Evolutionary conservation across 2,797 vertebrate genomes (phyloP), one percentile per base, ranked within the genome.

Genomic region (Melanotaenia trifasciata): DNA sequence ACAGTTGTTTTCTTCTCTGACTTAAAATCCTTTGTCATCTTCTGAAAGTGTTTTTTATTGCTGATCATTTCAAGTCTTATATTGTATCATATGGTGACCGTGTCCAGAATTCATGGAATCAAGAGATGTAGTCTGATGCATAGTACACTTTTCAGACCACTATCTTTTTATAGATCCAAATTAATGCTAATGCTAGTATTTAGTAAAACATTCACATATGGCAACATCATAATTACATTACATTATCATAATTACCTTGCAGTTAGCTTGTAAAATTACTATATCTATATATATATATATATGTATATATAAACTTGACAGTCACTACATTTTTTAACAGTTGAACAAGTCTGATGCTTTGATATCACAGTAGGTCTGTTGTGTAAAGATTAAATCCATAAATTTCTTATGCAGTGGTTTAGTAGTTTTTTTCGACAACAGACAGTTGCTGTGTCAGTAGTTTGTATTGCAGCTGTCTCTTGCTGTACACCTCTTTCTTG

Each of bases 361-460:
- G 14, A 36, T 28, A 13, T 13, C 24, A 53, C 32, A 11, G 20
- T 36, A 43, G 26, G n/a, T 57, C 16, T 66, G 13, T 28, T 51
- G 33, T 24, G 13, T 14, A 47, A 28, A 62, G 2, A 72, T 20
- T 28, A 47, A 50, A 18, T 56, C 16, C 8, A 28, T 61, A 2
- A 72, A 14, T 45, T 43, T 60, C 32, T 22, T 72, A 1, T 40
- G 40, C 30, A 57, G n/a, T 78, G 62, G 12, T 24, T 24, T 14
- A 22, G 32, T 38, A 63, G 28, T 30, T 68, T 64, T 70, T 64
- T 72, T 74, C 76, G 22, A 22, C 3, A 22, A 22, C 86, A 78
- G 74, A 89, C 69, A 87, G 71, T 79, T 83, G 53, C 77, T 69
- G 58, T 80, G 67, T 71, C 30, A 74, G 78, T 84, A 80, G 75